Percentiles rank a stretch among this genome's conserved stretches.
Evolutionary conservation across 2,113 vertebrate genomes (phyloP).

Genomic region (Amazona vittata): DNA sequence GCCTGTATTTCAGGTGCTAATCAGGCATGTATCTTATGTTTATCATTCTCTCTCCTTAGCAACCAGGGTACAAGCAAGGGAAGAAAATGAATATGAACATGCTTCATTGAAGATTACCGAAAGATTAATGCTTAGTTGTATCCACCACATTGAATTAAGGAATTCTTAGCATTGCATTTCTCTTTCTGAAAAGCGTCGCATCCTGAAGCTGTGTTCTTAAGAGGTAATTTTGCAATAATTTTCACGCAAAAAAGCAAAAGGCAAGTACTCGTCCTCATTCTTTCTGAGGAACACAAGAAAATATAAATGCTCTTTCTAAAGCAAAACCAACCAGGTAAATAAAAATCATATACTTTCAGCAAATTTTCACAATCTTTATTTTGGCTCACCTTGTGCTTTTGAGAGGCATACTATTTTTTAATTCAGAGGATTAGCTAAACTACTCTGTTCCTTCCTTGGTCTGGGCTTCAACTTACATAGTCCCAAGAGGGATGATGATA

Average conservation of each 20-base stretch:
- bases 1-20: background rate
- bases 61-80: background rate
- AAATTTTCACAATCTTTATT: background rate
- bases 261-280: background rate
- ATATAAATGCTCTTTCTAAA: background rate
- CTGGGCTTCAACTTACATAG: background rate
- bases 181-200: background rate
- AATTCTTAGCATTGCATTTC: background rate
- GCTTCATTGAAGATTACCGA: background rate
- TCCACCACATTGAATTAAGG: background rate
- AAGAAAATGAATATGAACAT: background rate
- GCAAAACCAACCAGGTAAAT: background rate
- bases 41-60: background rate
- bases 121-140: background rate
- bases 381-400: background rate
- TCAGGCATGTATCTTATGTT: background rate
- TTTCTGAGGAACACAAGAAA: background rate
- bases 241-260: background rate
- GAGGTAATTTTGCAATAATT: background rate
- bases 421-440: background rate
- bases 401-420: background rate
- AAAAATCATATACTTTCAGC: background rate
- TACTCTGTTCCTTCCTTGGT: background rate
- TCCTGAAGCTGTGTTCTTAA: background rate
- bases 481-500: background rate